Percentiles rank a stretch among this genome's conserved stretches.
phyloP scores from a whole-genome alignment of 2,888 invertebrate species.

The Epirrhoe alternata region DNA sequence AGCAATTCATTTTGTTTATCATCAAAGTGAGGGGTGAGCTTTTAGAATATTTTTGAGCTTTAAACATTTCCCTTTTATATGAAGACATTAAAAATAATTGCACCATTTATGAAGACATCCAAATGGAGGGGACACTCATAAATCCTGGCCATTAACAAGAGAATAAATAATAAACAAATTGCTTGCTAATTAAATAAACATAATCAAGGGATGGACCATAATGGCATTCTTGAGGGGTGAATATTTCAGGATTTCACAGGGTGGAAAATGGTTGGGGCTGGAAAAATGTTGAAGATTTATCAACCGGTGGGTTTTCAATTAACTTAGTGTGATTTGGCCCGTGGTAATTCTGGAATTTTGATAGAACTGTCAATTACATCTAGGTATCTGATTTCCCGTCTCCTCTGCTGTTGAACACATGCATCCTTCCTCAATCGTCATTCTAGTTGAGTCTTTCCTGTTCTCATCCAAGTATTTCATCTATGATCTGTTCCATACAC shows the following conservation, averaged over 20 bases:
- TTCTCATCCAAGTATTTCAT: too few species aligned
- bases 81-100: slow-evolving; percentile 24
- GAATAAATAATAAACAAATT: slow-evolving; percentile 49
- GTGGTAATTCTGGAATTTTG: too few species aligned
- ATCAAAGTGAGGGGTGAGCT: not conserved
- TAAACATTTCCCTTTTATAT: not conserved
- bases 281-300: not conserved
- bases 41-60: not conserved
- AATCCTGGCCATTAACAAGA: slow-evolving; percentile 38
- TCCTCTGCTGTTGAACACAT: too few species aligned
- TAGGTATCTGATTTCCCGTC: too few species aligned
- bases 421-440: too few species aligned
- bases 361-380: too few species aligned
- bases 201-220: slow-evolving; percentile 42
- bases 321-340: not conserved
- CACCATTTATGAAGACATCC: slow-evolving; percentile 31
- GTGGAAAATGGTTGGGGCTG: slow-evolving; percentile 20
- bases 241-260: slow-evolving; percentile 28
- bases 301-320: not conserved
- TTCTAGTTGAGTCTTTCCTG: too few species aligned
- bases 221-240: slow-evolving; percentile 39
- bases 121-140: slow-evolving; percentile 23
- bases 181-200: slow-evolving; percentile 52
- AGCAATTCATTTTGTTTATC: not conserved
- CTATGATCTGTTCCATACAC: too few species aligned